Conservation (phyloP, 2,113 vertebrate species). For the Sturnira hondurensis region DNA sequence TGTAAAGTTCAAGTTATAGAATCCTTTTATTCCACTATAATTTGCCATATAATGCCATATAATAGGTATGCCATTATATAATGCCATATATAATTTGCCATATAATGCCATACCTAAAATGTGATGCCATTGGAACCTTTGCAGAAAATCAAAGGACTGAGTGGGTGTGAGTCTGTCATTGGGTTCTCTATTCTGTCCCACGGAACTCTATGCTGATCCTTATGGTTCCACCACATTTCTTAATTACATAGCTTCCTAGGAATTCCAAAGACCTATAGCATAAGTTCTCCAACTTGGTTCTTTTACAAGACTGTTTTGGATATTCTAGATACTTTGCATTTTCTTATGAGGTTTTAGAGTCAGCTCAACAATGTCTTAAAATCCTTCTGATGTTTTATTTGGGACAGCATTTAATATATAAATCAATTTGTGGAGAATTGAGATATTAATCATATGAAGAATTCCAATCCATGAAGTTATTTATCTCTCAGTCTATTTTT, state of each 20-base stretch:
- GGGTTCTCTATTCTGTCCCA: background rate
- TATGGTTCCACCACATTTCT: background rate
- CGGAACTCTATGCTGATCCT: background rate
- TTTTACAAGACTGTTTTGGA: background rate
- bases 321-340: background rate
- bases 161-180: accelerated
- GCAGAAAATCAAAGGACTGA: background rate
- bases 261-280: background rate
- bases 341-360: background rate
- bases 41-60: no score
- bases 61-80: no score
- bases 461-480: background rate
- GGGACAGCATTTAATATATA: background rate
- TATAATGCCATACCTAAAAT: no score
- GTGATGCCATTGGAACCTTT: background rate
- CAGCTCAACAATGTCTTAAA: background rate
- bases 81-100: no score
- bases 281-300: background rate
- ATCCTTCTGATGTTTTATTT: background rate
- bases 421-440: background rate
- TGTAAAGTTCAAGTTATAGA: background rate
- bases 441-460: background rate
- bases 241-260: background rate
- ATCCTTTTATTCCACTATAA: background rate
- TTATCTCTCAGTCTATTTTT: background rate